A percentile compares a stretch with the other conserved stretches of the same genome.
These are phyloP conservation scores for Actinopyga echinites DNA, from an alignment of 53 echinoderm and acorn worm genomes.

Conservation along the genomic window DNA sequence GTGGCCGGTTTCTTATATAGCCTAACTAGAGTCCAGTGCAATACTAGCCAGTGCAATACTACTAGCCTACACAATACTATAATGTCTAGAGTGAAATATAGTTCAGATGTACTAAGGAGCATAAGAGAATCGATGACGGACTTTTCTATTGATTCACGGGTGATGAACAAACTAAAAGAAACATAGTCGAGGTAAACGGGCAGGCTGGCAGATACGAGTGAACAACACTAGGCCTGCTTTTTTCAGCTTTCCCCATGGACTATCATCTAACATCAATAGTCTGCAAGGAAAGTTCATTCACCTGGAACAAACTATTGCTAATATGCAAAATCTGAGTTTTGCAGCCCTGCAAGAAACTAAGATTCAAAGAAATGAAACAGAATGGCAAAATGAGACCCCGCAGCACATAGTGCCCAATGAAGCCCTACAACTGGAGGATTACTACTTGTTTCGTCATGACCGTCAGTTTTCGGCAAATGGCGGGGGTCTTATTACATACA, in stretches of 20 bases:
- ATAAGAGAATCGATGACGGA: background rate
- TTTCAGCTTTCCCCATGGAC: slow-evolving; percentile 31
- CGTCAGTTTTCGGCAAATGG: slow-evolving; percentile 17
- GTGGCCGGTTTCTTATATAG: background rate
- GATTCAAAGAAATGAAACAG: background rate
- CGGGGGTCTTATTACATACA: background rate
- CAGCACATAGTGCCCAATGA: background rate
- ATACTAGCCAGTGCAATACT: background rate
- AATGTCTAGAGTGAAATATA: background rate
- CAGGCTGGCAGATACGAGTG: background rate
- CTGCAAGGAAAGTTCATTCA: slow-evolving; percentile 15
- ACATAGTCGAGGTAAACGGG: background rate
- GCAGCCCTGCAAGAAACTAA: slow-evolving; percentile 13
- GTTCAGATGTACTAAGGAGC: background rate
- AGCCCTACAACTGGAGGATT: slow-evolving; percentile 3
- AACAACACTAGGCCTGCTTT: background rate
- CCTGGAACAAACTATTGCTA: slow-evolving; percentile 7
- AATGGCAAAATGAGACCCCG: background rate
- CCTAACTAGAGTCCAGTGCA: background rate
- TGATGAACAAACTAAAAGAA: slow-evolving; percentile 15
- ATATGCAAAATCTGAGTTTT: background rate
- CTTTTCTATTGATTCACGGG: slow-evolving; percentile 3
- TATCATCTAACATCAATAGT: slow-evolving; percentile 16
- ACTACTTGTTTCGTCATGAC: slow-evolving; percentile 1
- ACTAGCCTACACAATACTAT: background rate